Percentiles rank a stretch among this genome's conserved stretches.
These are phyloP conservation scores for Mechanitis messenoides DNA, from an alignment of 2,888 invertebrate species.

Conservation along the genomic window DNA sequence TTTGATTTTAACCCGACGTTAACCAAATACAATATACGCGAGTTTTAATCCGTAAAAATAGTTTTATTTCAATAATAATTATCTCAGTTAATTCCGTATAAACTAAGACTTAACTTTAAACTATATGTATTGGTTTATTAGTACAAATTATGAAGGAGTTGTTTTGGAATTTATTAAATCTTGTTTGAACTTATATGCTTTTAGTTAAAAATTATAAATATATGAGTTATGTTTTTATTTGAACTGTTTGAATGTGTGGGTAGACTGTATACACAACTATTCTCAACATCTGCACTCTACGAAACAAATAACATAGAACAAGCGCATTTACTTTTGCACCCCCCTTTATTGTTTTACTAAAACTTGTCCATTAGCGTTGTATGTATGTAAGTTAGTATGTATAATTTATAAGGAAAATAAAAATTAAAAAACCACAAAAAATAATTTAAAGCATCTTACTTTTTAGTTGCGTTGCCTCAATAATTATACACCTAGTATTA, in stretches of 20 bases:
- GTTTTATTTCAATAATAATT: no score
- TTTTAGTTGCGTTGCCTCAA: no score
- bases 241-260: not conserved
- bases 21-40: no score
- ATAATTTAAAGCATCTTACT: no score
- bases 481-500: no score
- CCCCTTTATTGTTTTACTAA: constrained; percentile 21
- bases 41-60: no score
- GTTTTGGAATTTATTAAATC: not conserved
- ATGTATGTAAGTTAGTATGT: not conserved
- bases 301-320: constrained; percentile 24
- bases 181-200: no score
- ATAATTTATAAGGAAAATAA: no score
- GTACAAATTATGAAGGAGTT: not conserved
- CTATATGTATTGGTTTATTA: not conserved
- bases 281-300: constrained; percentile 21
- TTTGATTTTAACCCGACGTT: no score
- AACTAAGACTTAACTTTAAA: constrained; percentile 31
- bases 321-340: constrained; percentile 27
- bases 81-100: constrained; percentile 22
- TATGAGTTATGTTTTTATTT: not conserved
- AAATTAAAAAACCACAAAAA: no score
- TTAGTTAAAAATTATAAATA: no score
- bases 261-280: not conserved
- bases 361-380: constrained; percentile 2